A percentile compares a stretch with the other conserved stretches of the same genome.
phyloP scores from a whole-genome alignment of 2,888 invertebrate species.

The Drosophila siamana region DNA sequence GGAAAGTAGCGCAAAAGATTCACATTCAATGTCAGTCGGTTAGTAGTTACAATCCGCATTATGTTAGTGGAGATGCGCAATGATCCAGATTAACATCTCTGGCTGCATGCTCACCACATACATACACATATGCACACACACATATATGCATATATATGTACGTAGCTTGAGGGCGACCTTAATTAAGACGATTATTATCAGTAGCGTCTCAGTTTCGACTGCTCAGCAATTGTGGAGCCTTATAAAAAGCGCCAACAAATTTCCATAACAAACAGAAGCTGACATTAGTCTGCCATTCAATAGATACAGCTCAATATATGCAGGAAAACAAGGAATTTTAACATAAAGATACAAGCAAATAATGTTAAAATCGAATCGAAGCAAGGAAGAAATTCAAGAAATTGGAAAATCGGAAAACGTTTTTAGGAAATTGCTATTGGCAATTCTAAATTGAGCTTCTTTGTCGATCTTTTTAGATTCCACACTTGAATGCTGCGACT shows the following conservation, averaged over 20 bases:
- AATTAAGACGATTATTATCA: constrained; percentile 20
- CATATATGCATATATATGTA: neutral
- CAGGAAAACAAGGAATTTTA: no score
- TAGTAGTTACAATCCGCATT: constrained; percentile 24
- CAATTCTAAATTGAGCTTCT: no score
- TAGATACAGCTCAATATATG: neutral
- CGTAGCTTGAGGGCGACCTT: constrained; percentile 1
- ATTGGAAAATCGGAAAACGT: no score
- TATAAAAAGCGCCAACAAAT: neutral
- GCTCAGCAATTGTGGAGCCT: constrained; percentile 8
- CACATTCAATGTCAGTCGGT: constrained; percentile 19
- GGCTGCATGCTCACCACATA: constrained; percentile 1
- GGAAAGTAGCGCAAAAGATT: neutral
- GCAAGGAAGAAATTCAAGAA: no score
- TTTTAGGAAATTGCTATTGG: no score
- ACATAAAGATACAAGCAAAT: no score
- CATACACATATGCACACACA: no score
- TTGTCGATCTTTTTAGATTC: no score
- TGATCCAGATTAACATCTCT: constrained; percentile 27
- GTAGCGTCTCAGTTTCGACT: constrained; percentile 2
- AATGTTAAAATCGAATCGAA: no score
- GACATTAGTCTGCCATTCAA: neutral
- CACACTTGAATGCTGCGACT: no score
- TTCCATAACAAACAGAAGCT: neutral
- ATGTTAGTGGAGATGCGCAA: constrained; percentile 12